phyloP scores from a whole-genome alignment of 1,140 invertebrate species.

The Neotoxoptera formosana region DNA sequence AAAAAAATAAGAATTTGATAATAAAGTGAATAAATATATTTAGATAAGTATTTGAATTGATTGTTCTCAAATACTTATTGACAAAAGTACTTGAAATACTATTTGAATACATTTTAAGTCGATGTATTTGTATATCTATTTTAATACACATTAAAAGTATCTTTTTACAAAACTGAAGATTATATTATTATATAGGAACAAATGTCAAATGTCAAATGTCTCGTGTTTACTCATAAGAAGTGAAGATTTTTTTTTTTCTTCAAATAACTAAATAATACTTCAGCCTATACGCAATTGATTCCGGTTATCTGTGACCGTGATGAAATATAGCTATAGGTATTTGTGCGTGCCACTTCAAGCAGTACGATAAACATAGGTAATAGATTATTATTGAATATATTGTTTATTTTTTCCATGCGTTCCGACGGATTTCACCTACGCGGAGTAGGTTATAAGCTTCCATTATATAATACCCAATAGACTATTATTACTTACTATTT shows the following conservation, averaged over 20 bases:
- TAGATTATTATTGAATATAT: conserved; percentile 6
- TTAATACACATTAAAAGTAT: too few species aligned
- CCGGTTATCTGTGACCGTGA: background rate
- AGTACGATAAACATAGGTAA: background rate
- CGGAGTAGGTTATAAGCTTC: background rate
- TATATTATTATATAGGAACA: background rate
- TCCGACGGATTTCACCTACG: background rate
- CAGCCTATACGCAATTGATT: background rate
- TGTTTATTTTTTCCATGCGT: background rate
- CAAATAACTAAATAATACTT: background rate
- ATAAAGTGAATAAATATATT: too few species aligned
- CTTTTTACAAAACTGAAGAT: too few species aligned
- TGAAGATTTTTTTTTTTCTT: background rate
- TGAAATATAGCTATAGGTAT: background rate
- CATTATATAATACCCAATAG: background rate
- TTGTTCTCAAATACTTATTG: too few species aligned
- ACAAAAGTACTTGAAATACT: too few species aligned
- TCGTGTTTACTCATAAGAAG: background rate
- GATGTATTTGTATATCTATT: too few species aligned
- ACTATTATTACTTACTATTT: background rate
- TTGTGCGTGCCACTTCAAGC: background rate
- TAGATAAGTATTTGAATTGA: too few species aligned
- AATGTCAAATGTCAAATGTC: background rate
- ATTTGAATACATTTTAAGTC: too few species aligned
- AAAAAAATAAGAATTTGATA: too few species aligned